Percentiles rank a stretch among this genome's conserved stretches.
phyloP scores from a whole-genome alignment of 2,888 invertebrate genomes.

The Xestia rhomboidea region DNA sequence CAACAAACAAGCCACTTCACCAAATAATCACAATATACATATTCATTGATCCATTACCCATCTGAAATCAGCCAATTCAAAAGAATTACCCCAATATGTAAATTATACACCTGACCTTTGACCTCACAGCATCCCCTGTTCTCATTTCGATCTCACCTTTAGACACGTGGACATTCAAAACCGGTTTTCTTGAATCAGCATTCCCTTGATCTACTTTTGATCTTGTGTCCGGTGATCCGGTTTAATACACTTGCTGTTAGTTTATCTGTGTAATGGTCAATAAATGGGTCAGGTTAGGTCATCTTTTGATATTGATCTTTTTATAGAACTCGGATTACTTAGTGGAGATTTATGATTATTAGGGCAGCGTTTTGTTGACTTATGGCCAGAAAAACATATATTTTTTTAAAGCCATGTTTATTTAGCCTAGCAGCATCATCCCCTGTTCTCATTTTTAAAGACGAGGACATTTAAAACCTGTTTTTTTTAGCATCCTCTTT shows the following conservation, averaged over 20 bases:
- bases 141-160: slow-evolving; percentile 75
- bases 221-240: slow-evolving; percentile 65
- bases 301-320: not conserved
- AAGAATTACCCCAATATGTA: slow-evolving; percentile 68
- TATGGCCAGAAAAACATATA: too few relatives aligned
- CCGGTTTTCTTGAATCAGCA: slow-evolving; percentile 54
- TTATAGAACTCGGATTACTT: not conserved
- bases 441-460: too few relatives aligned
- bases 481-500: slow-evolving; percentile 68
- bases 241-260: not conserved
- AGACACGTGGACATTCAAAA: slow-evolving; percentile 58
- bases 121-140: slow-evolving; percentile 80
- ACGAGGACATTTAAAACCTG: slow-evolving; percentile 37
- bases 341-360: not conserved
- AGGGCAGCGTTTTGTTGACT: not conserved
- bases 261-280: not conserved
- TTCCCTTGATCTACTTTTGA: slow-evolving; percentile 79
- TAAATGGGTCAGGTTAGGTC: not conserved
- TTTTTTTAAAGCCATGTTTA: too few relatives aligned
- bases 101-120: slow-evolving; percentile 68
- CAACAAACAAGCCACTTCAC: not conserved
- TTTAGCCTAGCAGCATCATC: too few relatives aligned
- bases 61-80: slow-evolving; percentile 44
- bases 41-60: slow-evolving; percentile 29
- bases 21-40: slow-evolving; percentile 39